Conservation (phyloP, 1,140 invertebrate genomes). For the Heliconius melpomene region DNA sequence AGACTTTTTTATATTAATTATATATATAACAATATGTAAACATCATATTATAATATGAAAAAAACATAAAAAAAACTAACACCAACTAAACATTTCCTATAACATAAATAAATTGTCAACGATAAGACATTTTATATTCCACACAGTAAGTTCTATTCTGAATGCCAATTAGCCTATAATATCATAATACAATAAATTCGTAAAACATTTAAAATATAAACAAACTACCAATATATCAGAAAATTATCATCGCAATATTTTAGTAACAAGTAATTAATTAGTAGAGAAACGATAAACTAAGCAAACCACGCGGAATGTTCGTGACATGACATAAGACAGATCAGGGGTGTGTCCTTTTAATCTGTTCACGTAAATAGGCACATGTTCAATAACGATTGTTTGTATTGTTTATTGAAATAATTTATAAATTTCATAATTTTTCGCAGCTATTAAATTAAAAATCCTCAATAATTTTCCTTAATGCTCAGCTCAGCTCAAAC, state of each 20-base stretch:
- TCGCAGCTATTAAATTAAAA: too few relatives aligned
- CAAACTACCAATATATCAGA: neutral
- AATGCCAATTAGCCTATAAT: neutral
- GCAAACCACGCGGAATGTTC: conserved; percentile 34
- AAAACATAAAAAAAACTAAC: too few relatives aligned
- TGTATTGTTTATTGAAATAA: neutral
- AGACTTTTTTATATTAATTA: too few relatives aligned
- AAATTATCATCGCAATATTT: conserved; percentile 24
- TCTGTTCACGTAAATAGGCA: neutral
- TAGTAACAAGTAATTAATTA: conserved; percentile 30
- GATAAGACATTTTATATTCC: too few relatives aligned
- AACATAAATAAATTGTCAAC: too few relatives aligned
- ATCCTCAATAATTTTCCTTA: too few relatives aligned
- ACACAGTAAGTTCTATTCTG: too few relatives aligned
- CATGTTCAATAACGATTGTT: neutral
- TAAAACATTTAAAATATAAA: conserved; percentile 3
- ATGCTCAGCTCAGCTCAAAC: too few relatives aligned
- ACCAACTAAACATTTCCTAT: too few relatives aligned
- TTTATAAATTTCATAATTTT: too few relatives aligned
- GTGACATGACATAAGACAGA: conserved; percentile 39
- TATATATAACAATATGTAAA: too few relatives aligned
- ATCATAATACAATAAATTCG: neutral
- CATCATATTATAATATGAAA: too few relatives aligned
- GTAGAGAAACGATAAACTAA: conserved; percentile 29
- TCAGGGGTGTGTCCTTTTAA: conserved; percentile 50